Percentiles rank a stretch among this genome's conserved stretches.
Evolutionary conservation across 1,140 invertebrate genomes (phyloP).

Genomic region (Calliopsis andreniformis): DNA sequence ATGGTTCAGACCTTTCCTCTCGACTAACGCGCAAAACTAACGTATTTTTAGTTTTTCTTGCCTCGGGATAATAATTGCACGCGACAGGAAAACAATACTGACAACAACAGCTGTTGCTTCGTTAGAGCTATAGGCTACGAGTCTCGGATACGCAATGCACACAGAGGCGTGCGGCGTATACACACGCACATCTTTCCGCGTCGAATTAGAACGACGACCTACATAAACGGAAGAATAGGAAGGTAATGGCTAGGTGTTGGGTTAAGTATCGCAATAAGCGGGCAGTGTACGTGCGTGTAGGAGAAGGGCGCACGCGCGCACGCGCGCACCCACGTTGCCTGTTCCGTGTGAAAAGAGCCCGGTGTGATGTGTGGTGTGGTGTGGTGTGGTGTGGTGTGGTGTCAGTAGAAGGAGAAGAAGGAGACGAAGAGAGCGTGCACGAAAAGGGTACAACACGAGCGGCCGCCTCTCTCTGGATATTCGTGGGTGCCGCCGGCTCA

Average conservation of each 20-base stretch:
- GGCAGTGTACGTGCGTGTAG: slow-evolving; percentile 22
- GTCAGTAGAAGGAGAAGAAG: slow-evolving; percentile 18
- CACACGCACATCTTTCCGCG: slow-evolving; percentile 7
- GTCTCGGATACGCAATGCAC: slow-evolving; percentile 23
- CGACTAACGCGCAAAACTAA: no score
- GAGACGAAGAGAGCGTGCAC: slow-evolving; percentile 28
- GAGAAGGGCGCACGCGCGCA: slow-evolving; percentile 35
- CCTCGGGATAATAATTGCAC: slow-evolving; percentile 35
- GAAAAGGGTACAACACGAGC: slow-evolving; percentile 58
- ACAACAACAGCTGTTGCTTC: slow-evolving; percentile 65
- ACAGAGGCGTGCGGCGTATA: background rate
- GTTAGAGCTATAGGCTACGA: slow-evolving; percentile 43
- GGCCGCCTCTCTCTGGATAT: slow-evolving; percentile 48
- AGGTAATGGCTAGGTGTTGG: slow-evolving; percentile 54
- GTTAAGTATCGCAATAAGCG: slow-evolving; percentile 56
- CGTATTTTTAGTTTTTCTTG: slow-evolving; percentile 3
- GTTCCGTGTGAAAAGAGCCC: slow-evolving; percentile 21
- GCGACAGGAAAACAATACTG: slow-evolving; percentile 53
- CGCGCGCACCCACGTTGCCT: slow-evolving; percentile 20
- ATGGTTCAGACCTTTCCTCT: background rate
- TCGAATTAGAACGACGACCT: slow-evolving; percentile 65
- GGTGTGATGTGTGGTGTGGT: background rate
- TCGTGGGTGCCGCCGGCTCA: slow-evolving; percentile 58
- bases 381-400: no score
- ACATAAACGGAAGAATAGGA: slow-evolving; percentile 64